Percentiles rank a stretch among this genome's conserved stretches.
Evolutionary conservation across 2,113 vertebrate genomes (phyloP).

Genomic region (Rhinolophus ferrumequinum): DNA sequence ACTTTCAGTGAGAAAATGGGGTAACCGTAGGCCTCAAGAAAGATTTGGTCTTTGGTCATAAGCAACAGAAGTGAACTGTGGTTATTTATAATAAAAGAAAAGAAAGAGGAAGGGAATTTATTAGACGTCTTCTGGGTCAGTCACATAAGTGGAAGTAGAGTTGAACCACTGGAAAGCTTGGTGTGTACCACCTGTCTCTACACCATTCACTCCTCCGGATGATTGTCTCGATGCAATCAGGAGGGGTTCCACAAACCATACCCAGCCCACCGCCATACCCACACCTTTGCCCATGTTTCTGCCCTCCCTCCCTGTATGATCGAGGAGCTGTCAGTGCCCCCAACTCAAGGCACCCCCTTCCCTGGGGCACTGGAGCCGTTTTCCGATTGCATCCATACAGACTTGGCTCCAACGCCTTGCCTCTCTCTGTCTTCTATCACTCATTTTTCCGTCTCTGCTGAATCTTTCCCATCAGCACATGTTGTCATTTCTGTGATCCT

Average conservation of each 20-base stretch:
- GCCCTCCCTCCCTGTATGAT: neutral
- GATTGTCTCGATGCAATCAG: neutral
- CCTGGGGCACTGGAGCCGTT: neutral
- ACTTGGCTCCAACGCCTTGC: neutral
- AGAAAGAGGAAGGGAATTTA: neutral
- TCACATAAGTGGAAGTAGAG: neutral
- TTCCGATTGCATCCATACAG: rapidly evolving
- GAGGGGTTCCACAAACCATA: neutral
- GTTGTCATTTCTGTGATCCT: neutral
- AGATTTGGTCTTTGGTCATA: neutral
- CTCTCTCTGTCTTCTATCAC: neutral
- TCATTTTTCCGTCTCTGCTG: neutral
- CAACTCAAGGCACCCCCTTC: neutral
- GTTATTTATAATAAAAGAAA: neutral
- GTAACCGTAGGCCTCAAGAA: neutral
- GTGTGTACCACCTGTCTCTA: neutral
- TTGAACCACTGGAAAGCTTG: neutral
- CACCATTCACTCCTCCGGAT: neutral
- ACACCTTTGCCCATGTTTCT: neutral
- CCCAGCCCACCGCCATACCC: neutral
- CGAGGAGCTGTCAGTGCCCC: neutral
- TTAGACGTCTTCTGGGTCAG: neutral
- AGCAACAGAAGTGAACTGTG: slow-evolving; percentile 12
- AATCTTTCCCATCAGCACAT: neutral
- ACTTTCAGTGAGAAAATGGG: slow-evolving; percentile 14